Conservation (phyloP, 2,113 vertebrate genomes). For the Aphyosemion australe region DNA sequence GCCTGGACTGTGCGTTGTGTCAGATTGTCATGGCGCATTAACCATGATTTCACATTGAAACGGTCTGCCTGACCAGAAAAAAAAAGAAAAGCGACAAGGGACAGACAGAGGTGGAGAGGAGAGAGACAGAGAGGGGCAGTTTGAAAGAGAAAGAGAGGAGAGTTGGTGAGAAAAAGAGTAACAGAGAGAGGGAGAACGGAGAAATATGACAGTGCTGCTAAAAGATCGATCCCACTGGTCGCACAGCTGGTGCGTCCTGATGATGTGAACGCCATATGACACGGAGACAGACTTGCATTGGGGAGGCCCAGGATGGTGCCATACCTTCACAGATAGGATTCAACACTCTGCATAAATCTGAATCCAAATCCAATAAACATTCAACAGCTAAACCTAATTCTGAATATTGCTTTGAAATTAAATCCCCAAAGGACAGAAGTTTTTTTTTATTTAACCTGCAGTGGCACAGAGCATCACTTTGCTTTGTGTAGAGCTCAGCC, state of each 20-base stretch:
- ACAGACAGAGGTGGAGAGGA: conserved; percentile 35
- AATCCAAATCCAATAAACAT: conserved; percentile 66
- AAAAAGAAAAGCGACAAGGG: conserved; percentile 36
- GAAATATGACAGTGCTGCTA: conserved; percentile 62
- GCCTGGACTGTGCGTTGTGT: conserved; percentile 65
- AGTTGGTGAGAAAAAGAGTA: not conserved
- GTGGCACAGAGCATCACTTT: not conserved
- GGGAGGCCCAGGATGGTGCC: conserved; percentile 58
- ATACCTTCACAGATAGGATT: conserved; percentile 62
- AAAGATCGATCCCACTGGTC: conserved; percentile 73
- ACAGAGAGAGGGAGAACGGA: conserved; percentile 31
- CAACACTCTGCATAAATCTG: conserved; percentile 50
- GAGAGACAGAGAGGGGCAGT: conserved; percentile 15
- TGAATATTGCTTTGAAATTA: conserved; percentile 34
- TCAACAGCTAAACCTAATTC: conserved; percentile 53
- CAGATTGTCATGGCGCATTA: conserved; percentile 75
- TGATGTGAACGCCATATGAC: conserved; percentile 68
- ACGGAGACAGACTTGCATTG: conserved; percentile 50
- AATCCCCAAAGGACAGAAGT: not conserved
- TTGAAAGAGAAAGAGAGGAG: conserved; percentile 34
- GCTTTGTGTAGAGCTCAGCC: not conserved
- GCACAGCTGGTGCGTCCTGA: conserved; percentile 72
- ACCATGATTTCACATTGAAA: conserved; percentile 74
- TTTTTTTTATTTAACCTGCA: not conserved
- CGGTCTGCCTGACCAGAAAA: conserved; percentile 53